Percentiles rank a stretch among this genome's conserved stretches.
phyloP scores from a whole-genome alignment of 1,140 invertebrate genomes.

The Nomia melanderi region DNA sequence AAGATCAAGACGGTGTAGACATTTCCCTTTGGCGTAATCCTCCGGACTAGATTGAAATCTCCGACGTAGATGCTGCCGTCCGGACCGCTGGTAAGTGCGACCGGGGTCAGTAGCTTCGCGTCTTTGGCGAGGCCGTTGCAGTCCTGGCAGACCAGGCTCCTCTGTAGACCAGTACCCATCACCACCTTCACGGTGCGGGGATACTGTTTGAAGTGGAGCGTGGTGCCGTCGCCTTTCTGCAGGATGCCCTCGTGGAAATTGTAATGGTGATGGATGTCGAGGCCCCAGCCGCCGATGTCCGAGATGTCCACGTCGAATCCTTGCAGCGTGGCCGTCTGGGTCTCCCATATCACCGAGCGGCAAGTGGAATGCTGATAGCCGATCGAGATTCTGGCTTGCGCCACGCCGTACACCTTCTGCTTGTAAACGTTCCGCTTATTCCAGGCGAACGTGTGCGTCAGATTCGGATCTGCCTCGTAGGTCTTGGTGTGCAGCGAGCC shows the following conservation, averaged over 20 bases:
- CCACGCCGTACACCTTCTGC: conserved; percentile 96
- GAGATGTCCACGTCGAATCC: conserved; percentile 99
- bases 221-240: conserved; percentile 97
- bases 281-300: conserved; percentile 97
- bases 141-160: conserved; percentile 87
- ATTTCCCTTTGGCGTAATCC: conserved; percentile 94
- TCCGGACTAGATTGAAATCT: conserved; percentile 96
- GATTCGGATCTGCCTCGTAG: conserved; percentile 96
- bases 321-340: conserved; percentile 94
- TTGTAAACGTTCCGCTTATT: conserved; percentile 98
- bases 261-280: conserved; percentile 99
- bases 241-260: conserved; percentile 98
- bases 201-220: conserved; percentile 95
- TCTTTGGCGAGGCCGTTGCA: conserved; percentile 94
- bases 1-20: conserved; percentile 96
- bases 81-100: conserved; percentile 94
- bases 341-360: conserved; percentile 94
- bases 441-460: conserved; percentile 98
- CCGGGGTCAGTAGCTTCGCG: conserved; percentile 93
- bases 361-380: conserved; percentile 97
- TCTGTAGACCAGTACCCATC: conserved; percentile 96
- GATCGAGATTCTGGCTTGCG: conserved; percentile 92
- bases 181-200: conserved; percentile 94
- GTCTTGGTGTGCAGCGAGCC: conserved; percentile 94
- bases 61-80: conserved; percentile 98